These are phyloP conservation scores for Gopherus flavomarginatus DNA, from an alignment of 2,113 vertebrate genomes.

Conservation along the genomic window DNA sequence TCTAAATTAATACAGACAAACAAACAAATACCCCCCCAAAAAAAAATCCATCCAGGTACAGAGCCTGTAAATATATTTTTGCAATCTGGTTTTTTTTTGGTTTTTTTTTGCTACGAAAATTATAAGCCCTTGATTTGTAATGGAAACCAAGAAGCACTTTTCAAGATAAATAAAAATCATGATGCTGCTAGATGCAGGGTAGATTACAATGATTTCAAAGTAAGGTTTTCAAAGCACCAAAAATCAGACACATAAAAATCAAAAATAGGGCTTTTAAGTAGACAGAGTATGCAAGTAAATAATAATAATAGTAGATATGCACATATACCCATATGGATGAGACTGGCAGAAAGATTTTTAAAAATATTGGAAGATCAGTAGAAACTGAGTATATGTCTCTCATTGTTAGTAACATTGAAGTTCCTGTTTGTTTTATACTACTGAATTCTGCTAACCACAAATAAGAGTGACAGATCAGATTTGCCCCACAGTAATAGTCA, in stretches of 20 bases:
- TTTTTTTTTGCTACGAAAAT: slow-evolving; percentile 30
- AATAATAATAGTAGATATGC: background rate
- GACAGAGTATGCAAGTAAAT: background rate
- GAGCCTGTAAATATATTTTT: background rate
- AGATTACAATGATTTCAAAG: background rate
- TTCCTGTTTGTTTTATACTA: background rate
- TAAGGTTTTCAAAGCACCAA: background rate
- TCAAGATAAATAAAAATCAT: background rate
- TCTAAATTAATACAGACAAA: slow-evolving; percentile 13
- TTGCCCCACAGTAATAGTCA: background rate
- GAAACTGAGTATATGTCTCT: background rate
- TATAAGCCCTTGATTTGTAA: slow-evolving; percentile 20
- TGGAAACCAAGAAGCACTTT: slow-evolving; percentile 31
- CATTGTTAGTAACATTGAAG: background rate
- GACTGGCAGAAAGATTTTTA: background rate
- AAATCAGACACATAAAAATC: slow-evolving; percentile 1
- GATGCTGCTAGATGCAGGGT: background rate
- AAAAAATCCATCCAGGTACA: slow-evolving; percentile 33
- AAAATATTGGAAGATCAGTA: background rate
- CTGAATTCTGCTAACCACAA: background rate
- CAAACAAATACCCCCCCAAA: too few species aligned
- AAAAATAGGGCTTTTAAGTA: background rate
- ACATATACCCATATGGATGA: fast-evolving
- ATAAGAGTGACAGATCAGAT: slow-evolving; percentile 12
- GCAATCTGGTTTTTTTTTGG: background rate